Conservation (phyloP, 2,888 invertebrate genomes). For the Drosophila nigricruria region DNA sequence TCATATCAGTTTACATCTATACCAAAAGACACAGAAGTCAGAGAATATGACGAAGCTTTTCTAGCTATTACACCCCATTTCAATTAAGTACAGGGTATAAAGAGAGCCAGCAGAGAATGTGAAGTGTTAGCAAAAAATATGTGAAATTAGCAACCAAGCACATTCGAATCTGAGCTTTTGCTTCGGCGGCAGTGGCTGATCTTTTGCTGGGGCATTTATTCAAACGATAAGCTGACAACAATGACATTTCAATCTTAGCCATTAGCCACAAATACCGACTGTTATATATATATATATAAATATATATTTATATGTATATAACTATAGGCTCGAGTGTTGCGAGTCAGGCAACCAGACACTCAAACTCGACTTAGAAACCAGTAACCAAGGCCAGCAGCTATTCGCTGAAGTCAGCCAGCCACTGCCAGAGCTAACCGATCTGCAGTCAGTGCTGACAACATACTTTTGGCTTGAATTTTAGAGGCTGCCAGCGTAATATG, state of each 20-base stretch:
- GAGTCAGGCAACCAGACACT: conserved; percentile 52
- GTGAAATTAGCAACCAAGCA: conserved; percentile 28
- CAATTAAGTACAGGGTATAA: not conserved
- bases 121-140: conserved; percentile 43
- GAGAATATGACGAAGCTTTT: not conserved
- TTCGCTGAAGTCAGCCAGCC: conserved; percentile 47
- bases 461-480: conserved; percentile 24
- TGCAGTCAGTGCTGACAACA: conserved; percentile 37
- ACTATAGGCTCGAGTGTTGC: conserved; percentile 29
- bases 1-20: not conserved
- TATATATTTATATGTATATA: conserved; percentile 18
- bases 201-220: conserved; percentile 52
- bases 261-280: conserved; percentile 41
- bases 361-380: conserved; percentile 65
- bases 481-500: conserved; percentile 3
- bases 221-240: conserved; percentile 71
- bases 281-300: conserved; percentile 13
- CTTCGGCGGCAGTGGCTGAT: conserved; percentile 34
- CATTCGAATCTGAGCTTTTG: conserved; percentile 21
- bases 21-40: not conserved
- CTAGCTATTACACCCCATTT: not conserved
- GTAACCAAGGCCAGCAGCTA: conserved; percentile 77
- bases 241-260: conserved; percentile 76
- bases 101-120: conserved; percentile 31
- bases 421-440: conserved; percentile 41